Evolutionary conservation across 2,888 invertebrate genomes (phyloP), one percentile per base, ranked within the genome.

Genomic region (Pseudococcus longispinus): DNA sequence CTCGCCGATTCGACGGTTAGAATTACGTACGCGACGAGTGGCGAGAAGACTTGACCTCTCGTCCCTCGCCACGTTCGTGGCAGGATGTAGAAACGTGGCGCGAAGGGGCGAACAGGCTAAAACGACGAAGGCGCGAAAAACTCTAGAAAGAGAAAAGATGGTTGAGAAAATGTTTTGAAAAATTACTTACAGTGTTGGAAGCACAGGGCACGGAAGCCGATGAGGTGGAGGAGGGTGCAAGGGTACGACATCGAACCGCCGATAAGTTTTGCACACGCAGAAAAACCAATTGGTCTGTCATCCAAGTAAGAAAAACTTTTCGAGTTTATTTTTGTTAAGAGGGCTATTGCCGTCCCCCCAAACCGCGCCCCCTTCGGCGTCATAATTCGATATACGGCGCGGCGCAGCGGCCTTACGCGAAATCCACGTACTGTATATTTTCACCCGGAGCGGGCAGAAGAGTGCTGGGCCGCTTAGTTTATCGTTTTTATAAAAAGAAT

Each of bases 261-360:
- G 70, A 70, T 70, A 70, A 70, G 70, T 70, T 70, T 70, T 70
- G 70, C 70, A 70, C 70, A 70, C 70, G 70, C 29, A 18, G 70
- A 70, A 70, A 60, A 70, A 70, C 70, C 70, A 70, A 70, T 70
- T 70, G 70, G 70, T 70, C 70, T 70, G 70, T 70, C 70, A 70
- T 70, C 70, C 70, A 70, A 70, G 29, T 70, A 70, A 70, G 70
- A 70, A 70, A 70, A 70, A 70, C 70, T 70, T 70, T 70, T 70
- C 70, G 70, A 70, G 70, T 70, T 70, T 70, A 70, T 70, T 70
- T 70, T 32, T 32, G 32, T 70, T 70, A 70, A 70, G 29, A 70
- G 70, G 60, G 60, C 60, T 60, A 60, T 60, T 60, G 60, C 60
- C 23, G 23, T 8, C 60, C 60, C 60, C 60, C 60, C 9, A 32